Base-by-base conservation (phyloP, 2,888 invertebrate genomes). In the Lampropteryx suffumata region DNA sequence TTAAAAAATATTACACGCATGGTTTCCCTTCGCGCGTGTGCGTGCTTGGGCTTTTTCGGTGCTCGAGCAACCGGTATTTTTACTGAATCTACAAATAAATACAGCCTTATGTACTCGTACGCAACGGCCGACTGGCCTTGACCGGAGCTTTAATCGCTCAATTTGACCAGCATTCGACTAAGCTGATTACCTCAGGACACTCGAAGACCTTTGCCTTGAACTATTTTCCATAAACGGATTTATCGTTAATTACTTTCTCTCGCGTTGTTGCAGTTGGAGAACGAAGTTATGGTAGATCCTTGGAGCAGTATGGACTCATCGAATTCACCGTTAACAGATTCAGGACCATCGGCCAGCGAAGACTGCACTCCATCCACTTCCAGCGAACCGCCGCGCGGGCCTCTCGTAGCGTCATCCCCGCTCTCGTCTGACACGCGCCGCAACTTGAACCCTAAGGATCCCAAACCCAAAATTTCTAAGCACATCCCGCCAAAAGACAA, bases 241-340 rank as follows among this genome's bases (percentile, higher is more conserved):
- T 36, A 43, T 24, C 52, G 56, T 59, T 65, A 61, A 64, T 46
- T 37, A 32, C 40, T 61, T 61, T 71, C 48, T 71, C 62, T 69
- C 48, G 28, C 29, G 55, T 84, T 86, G 84, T 90, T 91, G n/a
- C 84, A 91, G 91, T 89, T 90, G 91, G 90, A 90, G 84, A 90
- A 90, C 87, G 90, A 90, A 86, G 88, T 91, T 64, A 89, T 88
- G 87, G 83, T 89, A 79, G 90, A 91, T 80, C 84, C 88, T 51
- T 91, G 90, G 90, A 90, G 89, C 88, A 91, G 89, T 62, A 91
- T 91, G 91, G 91, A 91, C 79, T 90, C 90, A 56, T 86, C 90
- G 59, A 89, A 88, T 77, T 90, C 91, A 59, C 90, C 90, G 65
- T 76, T 90, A 73, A 90, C 90, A 65, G 90, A 90, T 68, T 90